A percentile compares a stretch with the other conserved stretches of the same genome.
Evolutionary conservation across 2,113 vertebrate species (phyloP).

Genomic region (Melozone crissalis): DNA sequence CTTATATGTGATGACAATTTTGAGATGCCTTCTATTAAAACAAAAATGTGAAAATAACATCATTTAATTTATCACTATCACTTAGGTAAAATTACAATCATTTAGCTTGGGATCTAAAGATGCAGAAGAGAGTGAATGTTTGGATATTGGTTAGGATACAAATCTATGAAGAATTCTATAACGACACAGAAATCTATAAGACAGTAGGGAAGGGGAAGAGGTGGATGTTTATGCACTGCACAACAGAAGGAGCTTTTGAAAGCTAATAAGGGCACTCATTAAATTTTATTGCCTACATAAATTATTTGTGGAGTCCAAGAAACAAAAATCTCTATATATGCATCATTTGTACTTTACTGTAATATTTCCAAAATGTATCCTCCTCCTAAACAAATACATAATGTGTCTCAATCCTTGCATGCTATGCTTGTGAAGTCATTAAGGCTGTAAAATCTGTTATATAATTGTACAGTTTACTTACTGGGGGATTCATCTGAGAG

Average conservation of each 20-base stretch:
- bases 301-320: not conserved
- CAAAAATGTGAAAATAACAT: constrained; percentile 14
- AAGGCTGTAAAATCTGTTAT: not conserved
- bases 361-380: not conserved
- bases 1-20: constrained; percentile 64
- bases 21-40: constrained; percentile 61
- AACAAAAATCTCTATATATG: not conserved
- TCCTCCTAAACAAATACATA: not conserved
- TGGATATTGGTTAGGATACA: not conserved
- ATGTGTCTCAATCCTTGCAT: not conserved
- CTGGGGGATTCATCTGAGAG: constrained; percentile 67
- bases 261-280: not conserved
- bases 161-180: not conserved
- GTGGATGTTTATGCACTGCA: not conserved
- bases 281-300: not conserved
- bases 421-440: not conserved
- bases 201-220: not conserved
- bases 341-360: not conserved
- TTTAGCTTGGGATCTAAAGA: not conserved
- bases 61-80: not conserved
- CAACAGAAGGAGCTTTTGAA: not conserved
- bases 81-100: not conserved
- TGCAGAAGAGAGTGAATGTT: not conserved
- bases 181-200: not conserved
- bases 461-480: constrained; percentile 46